These are phyloP conservation scores for Melanotaenia pygmaea DNA, from an alignment of 2,797 vertebrate genomes.

Conservation along the genomic window DNA sequence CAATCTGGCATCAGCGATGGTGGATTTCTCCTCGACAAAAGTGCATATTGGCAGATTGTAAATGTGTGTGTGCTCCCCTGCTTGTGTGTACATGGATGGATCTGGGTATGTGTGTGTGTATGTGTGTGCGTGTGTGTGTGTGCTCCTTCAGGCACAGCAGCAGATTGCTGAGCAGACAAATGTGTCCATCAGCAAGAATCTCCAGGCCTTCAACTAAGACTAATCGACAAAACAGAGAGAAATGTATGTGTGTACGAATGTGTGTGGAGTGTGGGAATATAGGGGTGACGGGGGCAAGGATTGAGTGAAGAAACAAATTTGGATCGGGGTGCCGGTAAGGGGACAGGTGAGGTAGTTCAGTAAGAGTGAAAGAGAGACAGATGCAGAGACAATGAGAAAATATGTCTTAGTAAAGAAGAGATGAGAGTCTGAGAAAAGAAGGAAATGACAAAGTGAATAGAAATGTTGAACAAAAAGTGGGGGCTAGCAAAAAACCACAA, in stretches of 20 bases:
- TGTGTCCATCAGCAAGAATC: constrained; percentile 72
- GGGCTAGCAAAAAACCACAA: constrained; percentile 9
- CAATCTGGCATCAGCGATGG: constrained; percentile 53
- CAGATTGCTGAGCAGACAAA: constrained; percentile 79
- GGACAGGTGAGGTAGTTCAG: constrained; percentile 47
- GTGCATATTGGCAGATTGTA: constrained; percentile 45
- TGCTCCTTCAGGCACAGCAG: constrained; percentile 52
- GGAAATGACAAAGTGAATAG: constrained; percentile 48
- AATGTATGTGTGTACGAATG: constrained; percentile 20
- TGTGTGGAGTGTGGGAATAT: constrained; percentile 6
- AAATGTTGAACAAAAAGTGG: constrained; percentile 32
- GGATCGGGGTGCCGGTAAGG: constrained; percentile 26
- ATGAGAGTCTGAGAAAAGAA: constrained; percentile 20
- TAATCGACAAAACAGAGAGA: constrained; percentile 62
- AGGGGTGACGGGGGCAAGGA: constrained; percentile 12
- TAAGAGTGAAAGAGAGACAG: constrained; percentile 33
- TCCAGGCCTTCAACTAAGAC: constrained; percentile 68
- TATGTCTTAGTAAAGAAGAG: constrained; percentile 25
- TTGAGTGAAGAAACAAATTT: constrained; percentile 60
- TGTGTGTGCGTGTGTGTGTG: constrained; percentile 30
- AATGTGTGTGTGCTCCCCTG: constrained; percentile 7
- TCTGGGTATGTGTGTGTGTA: not conserved
- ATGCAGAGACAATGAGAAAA: constrained; percentile 32
- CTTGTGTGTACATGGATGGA: constrained; percentile 20
- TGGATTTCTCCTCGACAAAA: constrained; percentile 44